Evolutionary conservation across 1,140 invertebrate genomes (phyloP), one percentile per base, ranked within the genome.

Genomic region (Formica selysi): DNA sequence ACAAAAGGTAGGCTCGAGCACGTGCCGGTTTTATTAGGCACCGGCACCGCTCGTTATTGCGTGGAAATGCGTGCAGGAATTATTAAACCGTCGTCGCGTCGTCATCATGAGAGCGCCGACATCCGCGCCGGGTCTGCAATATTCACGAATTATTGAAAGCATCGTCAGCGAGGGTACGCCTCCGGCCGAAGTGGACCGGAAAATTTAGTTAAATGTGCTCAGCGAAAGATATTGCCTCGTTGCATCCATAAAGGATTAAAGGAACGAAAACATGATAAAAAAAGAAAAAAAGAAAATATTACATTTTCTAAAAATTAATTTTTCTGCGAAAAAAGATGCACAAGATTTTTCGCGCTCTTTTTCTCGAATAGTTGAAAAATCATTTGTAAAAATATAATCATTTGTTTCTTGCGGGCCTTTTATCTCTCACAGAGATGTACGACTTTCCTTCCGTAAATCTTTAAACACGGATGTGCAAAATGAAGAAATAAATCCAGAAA

Each of bases 121-220:
- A 32, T 59, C 36, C 76, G 41, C 41, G n/a, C 26, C 19, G 44
- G 59, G 64, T 61, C 67, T 81, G 38, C 68, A 73, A 83, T 74
- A 83, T 73, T 74, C 79, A 73, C 79, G 68, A 83, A 85, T 85
- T 85, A 85, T 85, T 85, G 81, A 78, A 65, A 62, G 68, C 68
- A 73, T 81, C 54, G 68, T 44, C 79, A 22, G 11, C 54, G 54
- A 74, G 51, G 54, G 57, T n/a, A 44, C 19, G 38, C 4, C n/a
- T 16, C 36, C n/a, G 22, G n/a, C 26, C 19, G 29, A 13, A 10
- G 29, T 44, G 48, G 57, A 38, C 36, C 48, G 48, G 65, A 38
- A 71, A 80, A 71, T n/a, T 48, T 13, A 10, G 29, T 16, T 29
- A 4, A 16, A 32, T 11, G 19, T 11, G 13, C 7, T 19, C 1